Evolutionary conservation across 2,888 invertebrate genomes (phyloP).

Genomic region (Palloptera scutellata): DNA sequence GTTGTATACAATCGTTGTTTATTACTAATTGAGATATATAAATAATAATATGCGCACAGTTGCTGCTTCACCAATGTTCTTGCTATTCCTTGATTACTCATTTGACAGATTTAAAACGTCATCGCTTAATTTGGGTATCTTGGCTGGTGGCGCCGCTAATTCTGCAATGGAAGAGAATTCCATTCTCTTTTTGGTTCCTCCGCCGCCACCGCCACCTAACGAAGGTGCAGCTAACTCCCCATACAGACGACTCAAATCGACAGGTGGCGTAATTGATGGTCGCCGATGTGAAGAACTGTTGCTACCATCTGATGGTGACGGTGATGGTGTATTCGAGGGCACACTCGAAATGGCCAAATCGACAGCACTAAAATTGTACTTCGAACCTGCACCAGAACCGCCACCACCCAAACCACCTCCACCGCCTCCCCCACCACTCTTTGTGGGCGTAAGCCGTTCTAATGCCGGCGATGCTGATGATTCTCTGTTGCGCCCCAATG

Average conservation of each 20-base stretch:
- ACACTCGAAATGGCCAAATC: conserved; percentile 65
- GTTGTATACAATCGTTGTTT: too few relatives aligned
- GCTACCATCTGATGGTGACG: conserved; percentile 58
- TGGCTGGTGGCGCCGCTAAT: conserved; percentile 66
- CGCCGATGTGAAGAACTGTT: conserved; percentile 54
- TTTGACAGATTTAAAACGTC: conserved; percentile 62
- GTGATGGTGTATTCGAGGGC: conserved; percentile 59
- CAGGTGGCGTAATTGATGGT: conserved; percentile 59
- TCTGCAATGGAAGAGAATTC: conserved; percentile 65
- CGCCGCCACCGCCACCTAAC: conserved; percentile 31
- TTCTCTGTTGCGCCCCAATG: conserved; percentile 56
- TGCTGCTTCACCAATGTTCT: too few relatives aligned
- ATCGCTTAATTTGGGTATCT: conserved; percentile 69
- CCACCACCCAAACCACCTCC: conserved; percentile 28
- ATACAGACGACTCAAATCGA: conserved; percentile 61
- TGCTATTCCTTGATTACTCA: conserved; percentile 49
- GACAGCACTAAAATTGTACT: conserved; percentile 64
- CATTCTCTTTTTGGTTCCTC: conserved; percentile 63
- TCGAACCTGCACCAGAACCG: conserved; percentile 43
- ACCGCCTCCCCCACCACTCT: conserved; percentile 46
- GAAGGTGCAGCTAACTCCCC: conserved; percentile 56
- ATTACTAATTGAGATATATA: too few relatives aligned
- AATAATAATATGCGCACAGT: too few relatives aligned
- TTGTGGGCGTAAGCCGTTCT: conserved; percentile 61
- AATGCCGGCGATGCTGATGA: conserved; percentile 61